Evolutionary conservation across 2,797 vertebrate genomes (phyloP).

Genomic region (Toxotes lorentzi): DNA sequence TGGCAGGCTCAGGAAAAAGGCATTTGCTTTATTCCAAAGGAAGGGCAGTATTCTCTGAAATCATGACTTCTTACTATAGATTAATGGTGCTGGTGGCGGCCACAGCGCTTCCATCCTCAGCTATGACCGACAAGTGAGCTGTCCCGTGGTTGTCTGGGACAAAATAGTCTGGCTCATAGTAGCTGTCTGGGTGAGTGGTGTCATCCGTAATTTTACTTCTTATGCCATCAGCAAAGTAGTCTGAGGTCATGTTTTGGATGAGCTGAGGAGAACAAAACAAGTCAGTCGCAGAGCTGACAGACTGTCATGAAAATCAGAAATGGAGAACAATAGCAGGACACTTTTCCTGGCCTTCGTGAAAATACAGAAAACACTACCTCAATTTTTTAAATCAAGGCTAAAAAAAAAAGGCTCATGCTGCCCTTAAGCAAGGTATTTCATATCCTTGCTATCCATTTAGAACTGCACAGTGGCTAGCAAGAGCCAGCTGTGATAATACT

Average conservation of each 20-base stretch:
- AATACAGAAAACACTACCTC: neutral
- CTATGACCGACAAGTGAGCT: conserved; percentile 93
- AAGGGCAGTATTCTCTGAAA: too few relatives aligned
- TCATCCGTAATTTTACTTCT: conserved; percentile 91
- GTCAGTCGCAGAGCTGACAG: conserved; percentile 14
- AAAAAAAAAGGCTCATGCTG: neutral
- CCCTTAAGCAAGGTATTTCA: neutral
- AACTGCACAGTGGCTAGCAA: neutral
- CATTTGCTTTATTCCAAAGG: neutral
- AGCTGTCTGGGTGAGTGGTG: conserved; percentile 88
- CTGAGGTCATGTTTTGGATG: conserved; percentile 93
- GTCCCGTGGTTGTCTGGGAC: conserved; percentile 90
- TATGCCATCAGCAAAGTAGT: conserved; percentile 90
- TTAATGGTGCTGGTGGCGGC: conserved; percentile 98
- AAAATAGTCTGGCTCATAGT: conserved; percentile 94
- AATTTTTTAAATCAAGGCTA: neutral
- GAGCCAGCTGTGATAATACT: neutral
- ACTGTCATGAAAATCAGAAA: neutral
- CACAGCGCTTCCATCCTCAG: conserved; percentile 96
- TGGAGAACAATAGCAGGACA: conserved; percentile 2
- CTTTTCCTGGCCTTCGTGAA: neutral
- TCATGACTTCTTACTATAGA: conserved; percentile 87
- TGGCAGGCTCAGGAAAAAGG: neutral
- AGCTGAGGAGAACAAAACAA: conserved; percentile 82
- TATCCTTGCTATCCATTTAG: neutral